phyloP scores from a whole-genome alignment of 2,888 invertebrate species.

The Nomada goodeniana region DNA sequence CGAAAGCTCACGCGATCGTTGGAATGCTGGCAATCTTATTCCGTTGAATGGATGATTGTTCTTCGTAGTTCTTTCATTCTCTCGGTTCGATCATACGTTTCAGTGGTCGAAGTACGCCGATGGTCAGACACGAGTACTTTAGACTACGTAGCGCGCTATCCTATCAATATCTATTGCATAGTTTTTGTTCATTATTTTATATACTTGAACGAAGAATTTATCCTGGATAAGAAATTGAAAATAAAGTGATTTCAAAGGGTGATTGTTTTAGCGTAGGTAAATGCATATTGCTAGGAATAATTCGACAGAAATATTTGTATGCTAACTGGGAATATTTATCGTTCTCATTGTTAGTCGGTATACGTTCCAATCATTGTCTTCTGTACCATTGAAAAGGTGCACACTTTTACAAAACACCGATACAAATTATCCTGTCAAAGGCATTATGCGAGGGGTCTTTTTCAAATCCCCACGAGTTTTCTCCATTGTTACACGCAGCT shows the following conservation, averaged over 20 bases:
- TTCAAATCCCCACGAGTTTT: conserved; percentile 30
- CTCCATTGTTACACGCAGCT: conserved; percentile 40
- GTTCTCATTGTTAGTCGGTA: conserved; percentile 10
- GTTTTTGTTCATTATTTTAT: no score
- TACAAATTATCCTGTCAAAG: conserved; percentile 62
- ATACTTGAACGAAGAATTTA: background rate
- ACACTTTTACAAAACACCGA: conserved; percentile 48
- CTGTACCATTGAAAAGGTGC: conserved; percentile 15
- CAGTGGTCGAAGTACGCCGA: conserved; percentile 20
- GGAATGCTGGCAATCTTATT: conserved; percentile 8
- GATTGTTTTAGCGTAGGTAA: conserved; percentile 4
- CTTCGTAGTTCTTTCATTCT: conserved; percentile 22
- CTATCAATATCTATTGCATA: background rate
- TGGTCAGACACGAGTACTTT: conserved; percentile 25
- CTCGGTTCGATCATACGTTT: conserved; percentile 22
- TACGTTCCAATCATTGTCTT: conserved; percentile 41
- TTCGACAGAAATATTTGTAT: background rate
- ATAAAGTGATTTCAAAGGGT: background rate
- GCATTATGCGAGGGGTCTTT: conserved; percentile 45
- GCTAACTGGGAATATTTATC: conserved; percentile 21
- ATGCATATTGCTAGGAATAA: conserved; percentile 23
- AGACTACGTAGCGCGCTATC: conserved; percentile 30
- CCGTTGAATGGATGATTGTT: conserved; percentile 24
- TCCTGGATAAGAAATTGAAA: background rate
- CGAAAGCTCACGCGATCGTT: conserved; percentile 49